Conservation (phyloP, 2,888 invertebrate species). For the Tachystola acroxantha region DNA sequence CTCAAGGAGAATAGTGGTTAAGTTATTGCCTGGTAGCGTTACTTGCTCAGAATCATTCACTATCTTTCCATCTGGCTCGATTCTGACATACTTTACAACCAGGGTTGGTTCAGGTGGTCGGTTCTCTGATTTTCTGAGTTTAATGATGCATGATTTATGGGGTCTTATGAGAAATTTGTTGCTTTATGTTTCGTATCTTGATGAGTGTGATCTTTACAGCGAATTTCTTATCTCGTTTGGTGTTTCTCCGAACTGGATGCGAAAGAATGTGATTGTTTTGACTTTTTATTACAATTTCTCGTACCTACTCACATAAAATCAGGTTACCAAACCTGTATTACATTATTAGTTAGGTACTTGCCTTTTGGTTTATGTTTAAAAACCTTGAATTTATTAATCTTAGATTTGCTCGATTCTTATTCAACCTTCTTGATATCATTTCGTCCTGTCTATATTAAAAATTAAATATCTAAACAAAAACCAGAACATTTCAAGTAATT, state of each 20-base stretch:
- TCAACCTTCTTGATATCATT: too few relatives aligned
- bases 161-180: slow-evolving; percentile 31
- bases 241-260: slow-evolving; percentile 5
- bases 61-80: slow-evolving; percentile 59
- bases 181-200: slow-evolving; percentile 15
- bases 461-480: too few relatives aligned
- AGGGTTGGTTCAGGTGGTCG: slow-evolving; percentile 27
- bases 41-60: slow-evolving; percentile 50
- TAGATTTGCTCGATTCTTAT: too few relatives aligned
- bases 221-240: slow-evolving; percentile 11
- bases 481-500: too few relatives aligned
- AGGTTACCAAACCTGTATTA: too few relatives aligned
- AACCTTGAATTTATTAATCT: too few relatives aligned
- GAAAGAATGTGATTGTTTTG: neutral
- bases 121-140: slow-evolving; percentile 39
- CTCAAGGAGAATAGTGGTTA: slow-evolving; percentile 42
- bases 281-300: neutral
- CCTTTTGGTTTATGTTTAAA: too few relatives aligned
- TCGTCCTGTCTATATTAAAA: too few relatives aligned
- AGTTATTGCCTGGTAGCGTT: slow-evolving; percentile 57
- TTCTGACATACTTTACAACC: slow-evolving; percentile 59
- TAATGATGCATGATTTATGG: slow-evolving; percentile 57
- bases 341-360: too few relatives aligned
- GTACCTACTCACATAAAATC: too few relatives aligned
- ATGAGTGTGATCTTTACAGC: slow-evolving; percentile 17